Conservation (phyloP, 64 coral and sea anemone genomes). For the Actinia tenebrosa region DNA sequence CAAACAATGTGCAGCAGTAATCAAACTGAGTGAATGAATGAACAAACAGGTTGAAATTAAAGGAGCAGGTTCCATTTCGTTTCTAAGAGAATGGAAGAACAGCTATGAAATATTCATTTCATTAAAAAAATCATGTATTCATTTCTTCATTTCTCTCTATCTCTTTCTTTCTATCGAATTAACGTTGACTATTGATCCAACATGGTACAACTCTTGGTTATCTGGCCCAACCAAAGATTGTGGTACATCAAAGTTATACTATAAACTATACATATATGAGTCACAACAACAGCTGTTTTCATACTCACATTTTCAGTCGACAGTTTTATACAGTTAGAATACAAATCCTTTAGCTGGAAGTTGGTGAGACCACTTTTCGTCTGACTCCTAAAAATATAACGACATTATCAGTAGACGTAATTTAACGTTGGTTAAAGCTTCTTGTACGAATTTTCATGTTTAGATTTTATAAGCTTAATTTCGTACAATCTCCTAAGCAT, state of each 20-base stretch:
- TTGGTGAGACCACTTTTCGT: constrained; percentile 75
- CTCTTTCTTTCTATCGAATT: no score
- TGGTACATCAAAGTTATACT: no score
- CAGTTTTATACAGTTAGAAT: constrained; percentile 88
- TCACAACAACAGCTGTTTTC: background rate
- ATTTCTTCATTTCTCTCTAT: no score
- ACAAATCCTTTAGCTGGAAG: constrained; percentile 84
- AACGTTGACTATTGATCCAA: no score
- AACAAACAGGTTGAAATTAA: no score
- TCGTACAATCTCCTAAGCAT: background rate
- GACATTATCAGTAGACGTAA: background rate
- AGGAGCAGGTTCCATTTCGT: no score
- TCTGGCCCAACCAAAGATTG: background rate
- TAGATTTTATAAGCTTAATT: background rate
- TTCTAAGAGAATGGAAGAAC: no score
- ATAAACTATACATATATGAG: background rate
- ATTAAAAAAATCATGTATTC: no score
- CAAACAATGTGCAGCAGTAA: background rate
- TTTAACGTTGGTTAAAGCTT: background rate
- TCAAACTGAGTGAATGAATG: background rate
- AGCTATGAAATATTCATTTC: no score
- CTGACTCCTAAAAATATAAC: constrained; percentile 31
- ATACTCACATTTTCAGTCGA: constrained; percentile 96
- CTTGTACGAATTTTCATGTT: background rate
- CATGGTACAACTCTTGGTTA: background rate